Evolutionary conservation across 1,140 invertebrate species (phyloP).

Genomic region (Ceratitis capitata): DNA sequence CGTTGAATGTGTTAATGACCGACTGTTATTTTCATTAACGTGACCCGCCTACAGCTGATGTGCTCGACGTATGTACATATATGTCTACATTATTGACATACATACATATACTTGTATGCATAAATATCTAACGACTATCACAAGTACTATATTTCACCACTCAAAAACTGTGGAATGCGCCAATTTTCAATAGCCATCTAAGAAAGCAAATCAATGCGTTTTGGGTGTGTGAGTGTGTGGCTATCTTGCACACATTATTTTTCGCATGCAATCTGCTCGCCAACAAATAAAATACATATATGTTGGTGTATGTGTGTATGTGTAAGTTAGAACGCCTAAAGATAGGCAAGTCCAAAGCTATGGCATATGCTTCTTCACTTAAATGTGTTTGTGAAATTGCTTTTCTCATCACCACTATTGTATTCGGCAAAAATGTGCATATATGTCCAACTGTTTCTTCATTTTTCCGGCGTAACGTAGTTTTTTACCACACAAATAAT

Average conservation of each 20-base stretch:
- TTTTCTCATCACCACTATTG: neutral
- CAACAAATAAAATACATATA: too few species aligned
- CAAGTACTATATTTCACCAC: neutral
- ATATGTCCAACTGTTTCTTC: neutral
- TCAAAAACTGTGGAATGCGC: slow-evolving; percentile 3
- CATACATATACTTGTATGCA: neutral
- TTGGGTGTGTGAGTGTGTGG: neutral
- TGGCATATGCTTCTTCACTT: neutral
- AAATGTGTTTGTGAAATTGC: neutral
- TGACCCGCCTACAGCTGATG: neutral
- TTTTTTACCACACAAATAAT: neutral
- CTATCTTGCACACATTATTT: neutral
- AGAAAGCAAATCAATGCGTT: neutral
- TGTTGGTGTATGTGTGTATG: neutral
- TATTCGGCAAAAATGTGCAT: neutral
- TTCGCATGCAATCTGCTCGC: too few species aligned
- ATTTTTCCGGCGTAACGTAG: neutral
- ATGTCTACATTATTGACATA: neutral
- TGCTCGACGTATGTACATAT: neutral
- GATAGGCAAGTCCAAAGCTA: neutral
- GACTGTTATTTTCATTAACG: slow-evolving; percentile 33
- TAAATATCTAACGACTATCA: neutral
- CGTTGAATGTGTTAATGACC: slow-evolving; percentile 26
- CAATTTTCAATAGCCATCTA: slow-evolving; percentile 7
- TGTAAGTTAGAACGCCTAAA: neutral